Conservation (phyloP, 1,140 invertebrate species). For the Aphidius ervi region DNA sequence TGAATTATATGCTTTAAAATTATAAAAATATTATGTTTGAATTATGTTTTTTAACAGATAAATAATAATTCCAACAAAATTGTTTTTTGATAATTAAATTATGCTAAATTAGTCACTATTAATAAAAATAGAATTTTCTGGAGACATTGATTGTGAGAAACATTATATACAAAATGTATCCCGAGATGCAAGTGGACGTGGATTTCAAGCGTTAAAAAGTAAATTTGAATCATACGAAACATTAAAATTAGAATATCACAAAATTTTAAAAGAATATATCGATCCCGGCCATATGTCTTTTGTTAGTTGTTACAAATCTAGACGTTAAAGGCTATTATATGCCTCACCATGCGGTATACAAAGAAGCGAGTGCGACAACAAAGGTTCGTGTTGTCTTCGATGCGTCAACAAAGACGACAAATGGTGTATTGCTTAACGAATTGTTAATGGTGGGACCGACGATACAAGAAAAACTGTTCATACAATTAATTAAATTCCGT, state of each 20-base stretch:
- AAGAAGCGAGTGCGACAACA: constrained; percentile 27
- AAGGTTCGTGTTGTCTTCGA: no score
- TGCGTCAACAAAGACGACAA: constrained; percentile 25
- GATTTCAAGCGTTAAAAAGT: constrained; percentile 28
- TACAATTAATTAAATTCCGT: constrained; percentile 33
- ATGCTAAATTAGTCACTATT: no score
- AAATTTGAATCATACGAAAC: constrained; percentile 20
- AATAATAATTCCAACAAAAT: no score
- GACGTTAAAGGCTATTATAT: constrained; percentile 28
- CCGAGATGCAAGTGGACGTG: constrained; percentile 22
- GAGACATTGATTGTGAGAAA: constrained; percentile 25
- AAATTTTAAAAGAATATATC: constrained; percentile 32
- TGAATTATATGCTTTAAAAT: no score
- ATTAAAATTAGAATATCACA: constrained; percentile 27
- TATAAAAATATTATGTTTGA: no score
- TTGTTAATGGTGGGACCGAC: constrained; percentile 28
- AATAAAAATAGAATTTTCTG: constrained; percentile 14
- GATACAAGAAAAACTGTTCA: constrained; percentile 34
- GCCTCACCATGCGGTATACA: constrained; percentile 35
- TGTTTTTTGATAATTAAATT: no score
- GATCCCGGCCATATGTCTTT: constrained; percentile 26
- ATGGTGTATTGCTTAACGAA: constrained; percentile 32
- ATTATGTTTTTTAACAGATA: no score
- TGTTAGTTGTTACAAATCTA: neutral
- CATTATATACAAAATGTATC: constrained; percentile 24